A percentile compares a stretch with the other conserved stretches of the same genome.
Conservation (phyloP, 2,888 invertebrate species). For the Tyria jacobaeae region DNA sequence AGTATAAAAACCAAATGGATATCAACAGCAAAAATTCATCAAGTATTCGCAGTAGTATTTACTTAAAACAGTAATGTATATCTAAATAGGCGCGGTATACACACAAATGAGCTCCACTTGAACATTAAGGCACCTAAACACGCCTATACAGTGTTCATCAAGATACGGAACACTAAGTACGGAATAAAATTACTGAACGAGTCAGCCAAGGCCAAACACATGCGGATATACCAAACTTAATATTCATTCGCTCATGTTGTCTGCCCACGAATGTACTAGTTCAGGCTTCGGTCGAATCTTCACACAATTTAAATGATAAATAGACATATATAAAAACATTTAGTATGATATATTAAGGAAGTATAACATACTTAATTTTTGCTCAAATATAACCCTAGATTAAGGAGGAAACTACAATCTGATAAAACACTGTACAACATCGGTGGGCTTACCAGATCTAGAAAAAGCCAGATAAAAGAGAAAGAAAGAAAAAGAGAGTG, state of each 20-base stretch:
- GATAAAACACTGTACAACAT: no score
- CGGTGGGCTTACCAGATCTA: no score
- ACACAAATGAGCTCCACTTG: constrained; percentile 38
- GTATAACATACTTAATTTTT: not conserved
- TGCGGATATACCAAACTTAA: constrained; percentile 77
- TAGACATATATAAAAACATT: not conserved
- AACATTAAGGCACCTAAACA: constrained; percentile 57
- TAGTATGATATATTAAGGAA: not conserved
- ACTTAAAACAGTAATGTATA: constrained; percentile 22
- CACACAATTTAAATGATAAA: constrained; percentile 2
- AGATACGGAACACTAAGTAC: constrained; percentile 78
- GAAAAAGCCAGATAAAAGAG: no score
- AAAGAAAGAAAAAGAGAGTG: no score
- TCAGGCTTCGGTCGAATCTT: constrained; percentile 7
- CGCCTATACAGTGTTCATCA: constrained; percentile 66
- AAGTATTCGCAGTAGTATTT: constrained; percentile 15
- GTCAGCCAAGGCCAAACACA: constrained; percentile 72
- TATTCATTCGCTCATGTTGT: constrained; percentile 68
- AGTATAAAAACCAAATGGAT: not conserved
- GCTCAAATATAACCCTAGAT: no score
- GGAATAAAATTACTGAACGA: constrained; percentile 76
- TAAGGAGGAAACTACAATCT: no score
- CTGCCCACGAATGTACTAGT: constrained; percentile 59
- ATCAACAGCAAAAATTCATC: not conserved
- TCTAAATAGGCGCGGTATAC: constrained; percentile 36